phyloP scores from a whole-genome alignment of 2,888 invertebrate species.

The Magallana nippona region DNA sequence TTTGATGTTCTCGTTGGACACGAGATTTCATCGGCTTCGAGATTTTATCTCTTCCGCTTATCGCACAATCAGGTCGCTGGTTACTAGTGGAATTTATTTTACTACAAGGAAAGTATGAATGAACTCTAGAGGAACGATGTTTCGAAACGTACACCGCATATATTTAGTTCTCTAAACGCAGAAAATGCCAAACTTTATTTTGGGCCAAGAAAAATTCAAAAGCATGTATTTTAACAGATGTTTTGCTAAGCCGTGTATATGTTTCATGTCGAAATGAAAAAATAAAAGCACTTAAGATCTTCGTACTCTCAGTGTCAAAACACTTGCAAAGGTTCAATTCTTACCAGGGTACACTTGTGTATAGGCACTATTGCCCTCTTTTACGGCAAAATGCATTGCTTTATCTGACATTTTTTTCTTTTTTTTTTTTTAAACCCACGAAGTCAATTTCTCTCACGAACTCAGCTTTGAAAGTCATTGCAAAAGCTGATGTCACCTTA shows the following conservation, averaged over 20 bases:
- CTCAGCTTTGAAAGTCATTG: too few relatives aligned
- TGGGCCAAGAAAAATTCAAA: background rate
- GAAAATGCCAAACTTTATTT: constrained; percentile 20
- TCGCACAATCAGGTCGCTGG: background rate
- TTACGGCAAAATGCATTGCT: too few relatives aligned
- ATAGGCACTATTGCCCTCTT: too few relatives aligned
- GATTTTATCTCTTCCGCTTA: constrained; percentile 21
- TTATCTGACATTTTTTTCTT: too few relatives aligned
- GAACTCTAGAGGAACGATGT: background rate
- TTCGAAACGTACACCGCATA: background rate
- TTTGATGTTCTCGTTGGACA: constrained; percentile 18
- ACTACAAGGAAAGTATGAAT: constrained; percentile 23
- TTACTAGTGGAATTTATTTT: constrained; percentile 26
- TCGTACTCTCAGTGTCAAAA: too few relatives aligned
- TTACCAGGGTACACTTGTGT: too few relatives aligned
- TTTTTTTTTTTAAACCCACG: too few relatives aligned
- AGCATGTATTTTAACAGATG: constrained; percentile 23
- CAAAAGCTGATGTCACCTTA: too few relatives aligned
- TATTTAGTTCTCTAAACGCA: background rate
- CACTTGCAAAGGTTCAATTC: too few relatives aligned
- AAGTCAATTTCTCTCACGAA: too few relatives aligned
- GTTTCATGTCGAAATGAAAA: constrained; percentile 7
- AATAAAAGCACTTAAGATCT: constrained; percentile 10
- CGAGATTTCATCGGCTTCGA: background rate
- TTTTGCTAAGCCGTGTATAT: background rate